Evolutionary conservation across 1,140 invertebrate genomes (phyloP), one percentile per base, ranked within the genome.

Genomic region (Listronotus bonariensis): DNA sequence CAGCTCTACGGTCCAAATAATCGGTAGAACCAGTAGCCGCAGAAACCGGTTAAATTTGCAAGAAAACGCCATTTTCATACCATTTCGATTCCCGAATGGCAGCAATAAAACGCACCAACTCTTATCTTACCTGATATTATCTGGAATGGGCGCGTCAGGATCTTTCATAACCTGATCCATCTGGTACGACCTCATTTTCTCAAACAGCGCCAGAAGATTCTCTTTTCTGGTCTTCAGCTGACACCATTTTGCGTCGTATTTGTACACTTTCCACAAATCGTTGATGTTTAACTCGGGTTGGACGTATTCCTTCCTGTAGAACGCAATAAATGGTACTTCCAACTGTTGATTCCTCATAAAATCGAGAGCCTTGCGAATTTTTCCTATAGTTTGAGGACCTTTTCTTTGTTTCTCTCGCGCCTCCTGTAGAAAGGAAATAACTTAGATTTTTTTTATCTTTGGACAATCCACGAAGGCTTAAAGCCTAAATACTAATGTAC

Each of bases 301-400:
- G 0, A 98, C 93, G 76, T 98, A 97, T 78, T 99, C 98, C 80
- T 99, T 99, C 20, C 97, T 85, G 75, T 99, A 99, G 78, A 98
- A 98, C 0, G 96, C 93, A 72, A 99, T 99, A 75, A 99, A 99
- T 0, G 97, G 96, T 20, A 98, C 96, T 82, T 98, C 96, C 71
- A 96, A 84, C 36, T 93, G 88, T 71, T 97, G 92, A 80, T 97
- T 98, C 12, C 97, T 81, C 86, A 99, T 98, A 74, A 98, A 98
- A 68, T 97, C 93, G 0, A 99, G 79, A 0, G 95, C 93, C 79
- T 97, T 95, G 48, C 91, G 89, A 14, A 99, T 98, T 79, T 98
- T 98, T 11, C 85, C 85, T 7, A 94, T 82, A 0, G 91, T 89
- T 72, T 86, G 86, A 17, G 86, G 87, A 43, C 80, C 86, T 74